A percentile compares a stretch with the other conserved stretches of the same genome.
phyloP scores from a whole-genome alignment of 2,888 invertebrate species.

The Patella caerulea region DNA sequence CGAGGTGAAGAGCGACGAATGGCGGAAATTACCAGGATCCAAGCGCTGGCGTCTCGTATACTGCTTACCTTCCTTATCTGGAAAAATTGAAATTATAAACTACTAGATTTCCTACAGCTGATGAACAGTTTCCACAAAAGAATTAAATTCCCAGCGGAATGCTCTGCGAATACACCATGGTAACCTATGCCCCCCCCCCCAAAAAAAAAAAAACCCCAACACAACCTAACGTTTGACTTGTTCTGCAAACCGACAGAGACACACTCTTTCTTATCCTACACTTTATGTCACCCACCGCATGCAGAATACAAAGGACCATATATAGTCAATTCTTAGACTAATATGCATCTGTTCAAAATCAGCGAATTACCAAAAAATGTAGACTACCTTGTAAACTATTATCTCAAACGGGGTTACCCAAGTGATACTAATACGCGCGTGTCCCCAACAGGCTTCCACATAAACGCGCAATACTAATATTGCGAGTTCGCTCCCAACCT shows the following conservation, averaged over 20 bases:
- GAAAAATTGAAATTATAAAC: no score
- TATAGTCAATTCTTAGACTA: not conserved
- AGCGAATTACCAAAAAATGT: not conserved
- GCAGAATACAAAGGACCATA: not conserved
- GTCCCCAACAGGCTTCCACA: no score
- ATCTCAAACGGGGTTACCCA: not conserved
- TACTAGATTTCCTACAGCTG: no score
- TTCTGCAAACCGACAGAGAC: not conserved
- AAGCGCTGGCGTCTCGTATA: no score
- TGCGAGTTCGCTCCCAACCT: no score
- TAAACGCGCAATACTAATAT: no score
- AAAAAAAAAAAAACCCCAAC: no score
- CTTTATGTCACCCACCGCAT: constrained; percentile 7
- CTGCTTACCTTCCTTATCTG: no score
- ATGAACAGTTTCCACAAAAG: not conserved
- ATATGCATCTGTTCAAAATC: not conserved
- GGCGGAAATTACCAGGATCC: no score
- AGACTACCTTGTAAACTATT: not conserved
- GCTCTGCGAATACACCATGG: not conserved
- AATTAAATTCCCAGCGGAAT: not conserved
- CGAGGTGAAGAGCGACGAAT: no score
- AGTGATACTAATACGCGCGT: not conserved
- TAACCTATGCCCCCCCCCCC: not conserved
- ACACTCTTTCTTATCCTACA: not conserved
- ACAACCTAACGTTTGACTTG: not conserved